Evolutionary conservation across 2,113 vertebrate species (phyloP), one percentile per base, ranked within the genome.

Genomic region (Pseudorectes ferrugineus): DNA sequence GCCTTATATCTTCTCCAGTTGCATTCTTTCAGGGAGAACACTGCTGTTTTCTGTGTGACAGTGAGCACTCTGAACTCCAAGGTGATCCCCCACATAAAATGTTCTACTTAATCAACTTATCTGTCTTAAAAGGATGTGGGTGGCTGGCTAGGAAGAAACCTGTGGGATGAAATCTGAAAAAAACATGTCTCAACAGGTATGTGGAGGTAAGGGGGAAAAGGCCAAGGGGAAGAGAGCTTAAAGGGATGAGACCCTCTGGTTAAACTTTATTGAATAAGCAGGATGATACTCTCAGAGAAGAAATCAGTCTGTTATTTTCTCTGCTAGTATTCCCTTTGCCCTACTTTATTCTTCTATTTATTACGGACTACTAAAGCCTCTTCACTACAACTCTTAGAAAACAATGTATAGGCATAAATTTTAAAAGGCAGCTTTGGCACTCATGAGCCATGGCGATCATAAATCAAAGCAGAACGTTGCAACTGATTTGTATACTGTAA

Each of bases 121-220:
- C 43, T 74, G 28, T 58, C 54, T 93, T 35, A 63, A 49, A 76
- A 73, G 49, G 71, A 67, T 42, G 61, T 84, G 94, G 76, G 65
- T 96, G 77, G 77, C 38, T 85, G 88, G 35, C 26, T 70, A 89
- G 85, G 74, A 94, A 85, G 63, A 81, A 95, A 84, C 6, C 35
- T 65, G 68, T 84, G 72, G 63, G 76, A 93, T 71, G 76, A 92
- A 90, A 78, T 74, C 51, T 77, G 59, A 88, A 80, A 88, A 92
- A 91, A 35, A 0, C 7, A 18, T 40, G 21, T 72, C 87, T 89
- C 4, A 13, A 82, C 62, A 92, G 72, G 72, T 85, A 81, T 48
- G 58, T 74, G 65, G 92, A 68, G 67, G 28, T 25, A 81, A 63
- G 31, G 6, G n/a, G 42, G 12, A 35, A 59, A 52, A 95, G 80